phyloP scores from a whole-genome alignment of 2,888 invertebrate genomes.

The Nasonovia ribisnigri region DNA sequence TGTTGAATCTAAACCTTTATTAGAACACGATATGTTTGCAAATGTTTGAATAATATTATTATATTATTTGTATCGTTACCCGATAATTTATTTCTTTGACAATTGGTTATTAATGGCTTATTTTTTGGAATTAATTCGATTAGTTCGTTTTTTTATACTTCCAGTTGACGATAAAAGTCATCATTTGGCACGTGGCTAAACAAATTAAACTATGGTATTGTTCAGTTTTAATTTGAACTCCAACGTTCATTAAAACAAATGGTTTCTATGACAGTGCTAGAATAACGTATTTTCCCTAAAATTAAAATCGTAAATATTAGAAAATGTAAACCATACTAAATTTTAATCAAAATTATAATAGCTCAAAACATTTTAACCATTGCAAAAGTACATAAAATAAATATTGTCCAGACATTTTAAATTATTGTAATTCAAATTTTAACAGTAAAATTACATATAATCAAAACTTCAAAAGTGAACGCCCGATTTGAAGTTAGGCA shows the following conservation, averaged over 20 bases:
- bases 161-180: neutral
- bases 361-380: neutral
- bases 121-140: neutral
- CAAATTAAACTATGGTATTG: neutral
- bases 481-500: neutral
- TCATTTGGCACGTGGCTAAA: neutral
- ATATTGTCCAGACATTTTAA: neutral
- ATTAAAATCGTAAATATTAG: neutral
- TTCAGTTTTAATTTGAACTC: neutral
- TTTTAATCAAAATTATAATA: neutral
- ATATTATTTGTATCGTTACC: neutral
- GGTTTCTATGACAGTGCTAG: neutral
- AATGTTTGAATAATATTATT: neutral
- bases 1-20: neutral
- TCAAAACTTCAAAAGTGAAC: conserved; percentile 25
- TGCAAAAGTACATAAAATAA: neutral
- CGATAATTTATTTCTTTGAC: neutral
- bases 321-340: neutral
- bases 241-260: too few relatives aligned
- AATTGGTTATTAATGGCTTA: neutral
- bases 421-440: neutral
- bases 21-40: neutral
- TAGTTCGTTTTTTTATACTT: neutral
- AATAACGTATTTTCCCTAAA: neutral
- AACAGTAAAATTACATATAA: neutral